Base-by-base conservation (phyloP, 1,140 invertebrate species). In the Subanguina moxae region DNA sequence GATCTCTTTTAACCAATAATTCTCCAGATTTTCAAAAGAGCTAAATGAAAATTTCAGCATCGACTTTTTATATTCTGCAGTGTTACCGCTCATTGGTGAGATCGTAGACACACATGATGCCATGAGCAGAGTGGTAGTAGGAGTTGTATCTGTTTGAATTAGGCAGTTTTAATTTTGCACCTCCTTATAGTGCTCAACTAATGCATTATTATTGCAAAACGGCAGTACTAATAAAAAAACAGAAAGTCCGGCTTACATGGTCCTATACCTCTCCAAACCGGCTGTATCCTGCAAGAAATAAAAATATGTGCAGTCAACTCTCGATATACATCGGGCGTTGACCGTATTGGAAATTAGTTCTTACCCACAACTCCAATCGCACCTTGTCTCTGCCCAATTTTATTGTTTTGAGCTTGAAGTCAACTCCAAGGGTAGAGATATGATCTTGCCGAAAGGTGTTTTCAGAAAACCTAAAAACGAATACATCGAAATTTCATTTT, bases 381-480 rank as follows among this genome's bases (percentile, higher is more conserved):
- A 80, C 68, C 69, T 78, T 79, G 57, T 83, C 82, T 57, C 77
- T 59, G 30, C 80, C 80, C 15, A 83, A 42, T 67, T 83, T 82
- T 57, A 82, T 82, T 32, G 80, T 82, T 67, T 82, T 83, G 61
- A 82, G 61, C 62, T 82, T 82, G 58, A 82, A 82, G 65, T 82
- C 80, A 11, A 82, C 80, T 30, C 80, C 80, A 30, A 82, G 62
- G 23, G 80, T 83, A 64, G 70, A 73, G 23, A 80, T 80, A 58
- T 80, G 78, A 73, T 80, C 78, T 27, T 80, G 48, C 25, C 78
- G 64, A 45, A 81, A 81, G 57, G 71, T 72, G 65, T 82, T 83
- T 59, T 82, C 80, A 23, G 80, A 77, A 64, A 82, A 82, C 19
- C 80, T 57, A 46, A 80, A 63, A 23, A 80, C 57, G 59, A 81